phyloP scores from a whole-genome alignment of 1,140 invertebrate genomes.

The Drosophila hydei region DNA sequence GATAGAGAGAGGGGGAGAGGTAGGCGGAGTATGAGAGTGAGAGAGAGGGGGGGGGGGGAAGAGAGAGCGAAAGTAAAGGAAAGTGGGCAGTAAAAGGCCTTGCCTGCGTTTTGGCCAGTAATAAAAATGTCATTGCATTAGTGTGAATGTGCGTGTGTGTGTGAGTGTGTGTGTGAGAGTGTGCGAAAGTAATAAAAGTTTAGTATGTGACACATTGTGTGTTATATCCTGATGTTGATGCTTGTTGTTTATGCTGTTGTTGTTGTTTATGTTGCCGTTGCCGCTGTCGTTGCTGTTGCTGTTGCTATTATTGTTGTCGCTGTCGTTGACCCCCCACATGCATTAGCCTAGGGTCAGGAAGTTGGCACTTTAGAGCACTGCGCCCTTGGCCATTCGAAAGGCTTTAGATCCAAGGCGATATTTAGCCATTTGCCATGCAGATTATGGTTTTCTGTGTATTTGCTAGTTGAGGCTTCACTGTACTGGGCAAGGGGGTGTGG shows the following conservation, averaged over 20 bases:
- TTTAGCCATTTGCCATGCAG: slow-evolving; percentile 68
- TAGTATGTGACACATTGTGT: slow-evolving; percentile 79
- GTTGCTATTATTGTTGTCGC: slow-evolving; percentile 16
- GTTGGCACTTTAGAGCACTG: slow-evolving; percentile 69
- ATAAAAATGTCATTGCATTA: slow-evolving; percentile 81
- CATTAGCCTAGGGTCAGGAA: slow-evolving; percentile 70
- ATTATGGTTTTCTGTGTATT: slow-evolving; percentile 35
- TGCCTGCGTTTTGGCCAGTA: slow-evolving; percentile 64
- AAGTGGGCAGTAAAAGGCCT: slow-evolving; percentile 52
- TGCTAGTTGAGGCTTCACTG: slow-evolving; percentile 3
- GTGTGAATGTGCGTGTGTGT: slow-evolving; percentile 34
- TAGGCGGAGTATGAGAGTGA: neutral
- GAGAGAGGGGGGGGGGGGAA: neutral
- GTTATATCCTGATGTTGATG: slow-evolving; percentile 36
- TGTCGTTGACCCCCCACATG: slow-evolving; percentile 21
- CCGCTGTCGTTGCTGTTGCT: slow-evolving; percentile 10
- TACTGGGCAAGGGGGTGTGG: neutral
- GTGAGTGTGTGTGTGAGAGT: slow-evolving; percentile 13
- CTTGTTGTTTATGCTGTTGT: slow-evolving; percentile 13
- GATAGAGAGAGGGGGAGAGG: neutral
- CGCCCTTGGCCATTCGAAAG: slow-evolving; percentile 28
- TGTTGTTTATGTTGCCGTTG: slow-evolving; percentile 4
- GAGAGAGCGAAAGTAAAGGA: too few species aligned
- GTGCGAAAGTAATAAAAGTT: slow-evolving; percentile 70
- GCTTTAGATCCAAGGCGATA: slow-evolving; percentile 40